A percentile compares a stretch with the other conserved stretches of the same genome.
phyloP scores from a whole-genome alignment of 2,888 invertebrate genomes.

The Zaprionus lineosus region DNA sequence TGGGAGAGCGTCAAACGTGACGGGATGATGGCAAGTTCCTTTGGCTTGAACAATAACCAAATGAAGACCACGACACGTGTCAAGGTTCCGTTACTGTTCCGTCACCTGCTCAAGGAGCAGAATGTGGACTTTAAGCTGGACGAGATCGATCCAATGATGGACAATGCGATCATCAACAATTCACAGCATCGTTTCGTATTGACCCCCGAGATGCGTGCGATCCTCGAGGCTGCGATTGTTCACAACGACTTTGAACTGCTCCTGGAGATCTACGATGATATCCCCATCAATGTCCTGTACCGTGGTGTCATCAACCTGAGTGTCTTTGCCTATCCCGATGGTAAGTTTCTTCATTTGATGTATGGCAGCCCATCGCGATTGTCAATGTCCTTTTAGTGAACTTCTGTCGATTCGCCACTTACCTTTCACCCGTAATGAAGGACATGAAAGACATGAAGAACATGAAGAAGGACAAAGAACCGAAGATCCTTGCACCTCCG shows the following conservation, averaged over 20 bases:
- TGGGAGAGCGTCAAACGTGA: slow-evolving; percentile 64
- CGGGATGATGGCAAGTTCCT: slow-evolving; percentile 35
- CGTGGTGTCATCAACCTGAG: slow-evolving; percentile 65
- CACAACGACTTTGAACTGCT: slow-evolving; percentile 57
- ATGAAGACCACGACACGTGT: slow-evolving; percentile 45
- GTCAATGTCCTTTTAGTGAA: slow-evolving; percentile 40
- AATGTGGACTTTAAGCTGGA: slow-evolving; percentile 45
- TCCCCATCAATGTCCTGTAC: slow-evolving; percentile 50
- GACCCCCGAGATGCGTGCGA: slow-evolving; percentile 49
- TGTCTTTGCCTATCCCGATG: slow-evolving; percentile 70
- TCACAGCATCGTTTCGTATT: slow-evolving; percentile 73
- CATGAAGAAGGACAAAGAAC: neutral
- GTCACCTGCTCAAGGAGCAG: slow-evolving; percentile 45
- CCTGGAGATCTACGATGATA: slow-evolving; percentile 59
- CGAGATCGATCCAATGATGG: slow-evolving; percentile 38
- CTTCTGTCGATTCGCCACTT: slow-evolving; percentile 50
- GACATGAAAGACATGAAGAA: neutral
- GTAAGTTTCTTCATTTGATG: no score
- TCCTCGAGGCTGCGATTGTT: slow-evolving; percentile 55
- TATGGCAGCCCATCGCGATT: no score
- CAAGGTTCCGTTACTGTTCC: slow-evolving; percentile 46
- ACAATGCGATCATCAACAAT: slow-evolving; percentile 70
- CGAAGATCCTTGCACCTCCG: rapidly evolving
- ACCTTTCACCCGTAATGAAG: neutral
- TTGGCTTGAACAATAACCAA: slow-evolving; percentile 37